phyloP scores from a whole-genome alignment of 2,888 invertebrate genomes.

The Andrena bicolor region DNA sequence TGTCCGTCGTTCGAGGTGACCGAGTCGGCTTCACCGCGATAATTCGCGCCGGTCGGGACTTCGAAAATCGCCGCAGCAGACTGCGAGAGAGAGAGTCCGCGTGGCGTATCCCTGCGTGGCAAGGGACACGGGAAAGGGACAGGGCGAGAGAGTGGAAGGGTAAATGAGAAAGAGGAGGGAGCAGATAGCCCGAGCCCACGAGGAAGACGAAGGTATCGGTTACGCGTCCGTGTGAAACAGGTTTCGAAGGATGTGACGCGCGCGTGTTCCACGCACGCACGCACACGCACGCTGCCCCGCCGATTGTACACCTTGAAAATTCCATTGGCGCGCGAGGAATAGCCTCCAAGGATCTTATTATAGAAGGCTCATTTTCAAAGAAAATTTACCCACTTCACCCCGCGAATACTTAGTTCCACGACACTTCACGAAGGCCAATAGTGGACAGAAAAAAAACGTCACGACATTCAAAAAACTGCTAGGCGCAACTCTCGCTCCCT shows the following conservation, averaged over 20 bases:
- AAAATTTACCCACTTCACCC: neutral
- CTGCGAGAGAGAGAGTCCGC: constrained; percentile 38
- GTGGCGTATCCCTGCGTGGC: constrained; percentile 44
- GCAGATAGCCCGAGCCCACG: constrained; percentile 71
- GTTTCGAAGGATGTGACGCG: constrained; percentile 83
- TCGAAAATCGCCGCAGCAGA: constrained; percentile 55
- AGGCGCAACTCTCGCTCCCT: no score
- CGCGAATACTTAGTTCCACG: neutral
- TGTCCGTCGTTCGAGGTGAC: constrained; percentile 27
- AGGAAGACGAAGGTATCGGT: constrained; percentile 78
- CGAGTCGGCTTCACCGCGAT: constrained; percentile 26
- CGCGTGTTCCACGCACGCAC: constrained; percentile 66
- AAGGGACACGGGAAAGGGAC: constrained; percentile 38
- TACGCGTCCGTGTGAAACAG: constrained; percentile 81
- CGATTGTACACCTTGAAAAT: constrained; percentile 76
- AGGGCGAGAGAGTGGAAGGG: constrained; percentile 34
- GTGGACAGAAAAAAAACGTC: neutral
- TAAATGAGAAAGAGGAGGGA: constrained; percentile 57
- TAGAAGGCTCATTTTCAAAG: constrained; percentile 20
- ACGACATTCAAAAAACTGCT: no score
- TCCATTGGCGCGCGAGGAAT: constrained; percentile 63
- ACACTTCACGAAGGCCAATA: neutral
- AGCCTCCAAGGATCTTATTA: constrained; percentile 38
- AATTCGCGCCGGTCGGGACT: constrained; percentile 45
- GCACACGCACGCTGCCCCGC: constrained; percentile 21